These are phyloP conservation scores for Acanthopleura granulata DNA, from an alignment of 2,888 invertebrate genomes.

Conservation along the genomic window DNA sequence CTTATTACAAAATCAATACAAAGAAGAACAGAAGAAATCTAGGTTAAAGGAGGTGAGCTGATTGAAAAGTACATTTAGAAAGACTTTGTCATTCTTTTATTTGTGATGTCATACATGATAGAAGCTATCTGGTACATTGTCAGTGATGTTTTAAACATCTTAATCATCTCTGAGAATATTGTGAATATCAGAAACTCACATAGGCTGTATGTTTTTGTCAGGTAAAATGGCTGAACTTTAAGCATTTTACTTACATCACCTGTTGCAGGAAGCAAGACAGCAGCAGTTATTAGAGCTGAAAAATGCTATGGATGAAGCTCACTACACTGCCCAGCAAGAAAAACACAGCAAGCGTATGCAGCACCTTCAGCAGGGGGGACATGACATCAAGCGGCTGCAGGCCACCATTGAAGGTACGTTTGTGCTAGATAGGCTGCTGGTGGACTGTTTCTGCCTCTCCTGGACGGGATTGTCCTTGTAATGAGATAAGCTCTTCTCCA, in stretches of 20 bases:
- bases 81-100: too few relatives aligned
- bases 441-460: too few relatives aligned
- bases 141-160: too few relatives aligned
- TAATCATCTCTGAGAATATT: too few relatives aligned
- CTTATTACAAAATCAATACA: constrained; percentile 78
- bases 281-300: constrained; percentile 82
- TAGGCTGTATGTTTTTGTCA: too few relatives aligned
- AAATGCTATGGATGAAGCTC: constrained; percentile 82
- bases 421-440: background rate
- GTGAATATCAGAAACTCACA: too few relatives aligned
- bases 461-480: too few relatives aligned
- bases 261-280: constrained; percentile 77
- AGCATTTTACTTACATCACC: too few relatives aligned
- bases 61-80: constrained; percentile 1
- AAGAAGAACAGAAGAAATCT: constrained; percentile 78
- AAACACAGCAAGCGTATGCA: constrained; percentile 58
- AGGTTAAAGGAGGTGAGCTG: constrained; percentile 51
- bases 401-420: constrained; percentile 59
- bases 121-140: too few relatives aligned
- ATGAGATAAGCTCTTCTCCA: too few relatives aligned
- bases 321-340: constrained; percentile 69
- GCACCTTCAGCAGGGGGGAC: constrained; percentile 63
- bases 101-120: too few relatives aligned
- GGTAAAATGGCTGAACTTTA: too few relatives aligned
- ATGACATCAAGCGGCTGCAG: constrained; percentile 60